A percentile compares a stretch with the other conserved stretches of the same genome.
These are phyloP conservation scores for Lacanobia wlatinum DNA, from an alignment of 2,888 invertebrate species.

Conservation along the genomic window DNA sequence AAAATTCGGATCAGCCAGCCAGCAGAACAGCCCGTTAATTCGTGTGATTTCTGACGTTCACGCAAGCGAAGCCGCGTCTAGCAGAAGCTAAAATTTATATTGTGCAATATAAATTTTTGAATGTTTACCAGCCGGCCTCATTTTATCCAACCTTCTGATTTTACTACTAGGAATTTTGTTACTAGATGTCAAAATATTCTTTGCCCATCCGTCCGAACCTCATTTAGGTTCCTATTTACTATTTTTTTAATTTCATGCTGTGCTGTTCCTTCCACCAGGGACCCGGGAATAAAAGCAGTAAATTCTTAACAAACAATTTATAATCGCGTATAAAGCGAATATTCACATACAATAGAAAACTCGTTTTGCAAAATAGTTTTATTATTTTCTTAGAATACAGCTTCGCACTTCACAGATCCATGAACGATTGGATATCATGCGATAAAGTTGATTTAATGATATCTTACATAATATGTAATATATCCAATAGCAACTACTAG, in stretches of 20 bases:
- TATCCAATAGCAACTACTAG: no score
- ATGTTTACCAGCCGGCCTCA: no score
- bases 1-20: no score
- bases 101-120: no score
- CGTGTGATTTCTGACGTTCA: no score
- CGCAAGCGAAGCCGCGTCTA: no score
- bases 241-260: neutral
- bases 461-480: neutral
- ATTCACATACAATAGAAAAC: slow-evolving; percentile 54
- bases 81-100: no score
- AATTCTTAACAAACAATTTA: slow-evolving; percentile 47
- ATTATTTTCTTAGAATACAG: slow-evolving; percentile 57
- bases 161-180: no score
- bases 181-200: neutral
- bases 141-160: no score
- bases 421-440: slow-evolving; percentile 34
- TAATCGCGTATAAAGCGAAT: slow-evolving; percentile 41
- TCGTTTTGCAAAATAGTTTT: slow-evolving; percentile 57
- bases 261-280: neutral
- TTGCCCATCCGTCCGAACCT: neutral
- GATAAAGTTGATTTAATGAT: neutral
- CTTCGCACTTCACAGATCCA: slow-evolving; percentile 26
- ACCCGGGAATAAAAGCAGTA: neutral
- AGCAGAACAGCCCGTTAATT: no score
- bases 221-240: neutral